Percentiles rank a stretch among this genome's conserved stretches.
These are phyloP conservation scores for Hemicentrotus pulcherrimus DNA, from an alignment of 35 echinoderm and acorn worm genomes.

Conservation along the genomic window DNA sequence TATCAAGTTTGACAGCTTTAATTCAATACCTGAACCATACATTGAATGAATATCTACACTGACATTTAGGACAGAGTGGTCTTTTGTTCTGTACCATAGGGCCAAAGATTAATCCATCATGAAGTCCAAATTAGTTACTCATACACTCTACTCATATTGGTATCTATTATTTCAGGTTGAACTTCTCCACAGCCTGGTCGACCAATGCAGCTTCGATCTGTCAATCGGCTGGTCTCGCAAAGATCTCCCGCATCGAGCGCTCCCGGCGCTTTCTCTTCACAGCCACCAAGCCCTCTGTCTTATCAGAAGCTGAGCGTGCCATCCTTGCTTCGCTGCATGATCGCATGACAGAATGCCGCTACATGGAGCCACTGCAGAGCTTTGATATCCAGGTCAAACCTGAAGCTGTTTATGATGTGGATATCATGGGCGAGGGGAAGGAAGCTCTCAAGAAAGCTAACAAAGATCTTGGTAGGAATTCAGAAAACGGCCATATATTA, in stretches of 20 bases:
- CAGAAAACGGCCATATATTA: too few species aligned
- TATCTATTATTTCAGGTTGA: conserved; percentile 57
- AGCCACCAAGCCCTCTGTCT: conserved; percentile 36
- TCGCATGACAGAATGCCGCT: conserved; percentile 96
- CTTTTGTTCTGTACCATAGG: too few species aligned
- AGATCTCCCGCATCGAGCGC: conserved; percentile 80
- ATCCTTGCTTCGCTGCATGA: conserved; percentile 78
- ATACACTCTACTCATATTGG: background rate
- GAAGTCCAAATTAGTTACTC: too few species aligned
- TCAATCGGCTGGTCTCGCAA: conserved; percentile 80
- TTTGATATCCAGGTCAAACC: conserved; percentile 84
- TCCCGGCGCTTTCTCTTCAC: conserved; percentile 76
- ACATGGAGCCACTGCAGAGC: conserved; percentile 76
- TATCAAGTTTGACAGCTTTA: too few species aligned
- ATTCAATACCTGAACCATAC: too few species aligned
- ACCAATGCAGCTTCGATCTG: conserved; percentile 99
- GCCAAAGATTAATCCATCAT: too few species aligned
- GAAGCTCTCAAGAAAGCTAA: conserved; percentile 91
- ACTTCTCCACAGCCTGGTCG: conserved; percentile 99
- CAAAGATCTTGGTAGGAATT: conserved; percentile 82
- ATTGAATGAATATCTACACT: too few species aligned
- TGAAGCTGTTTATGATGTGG: conserved; percentile 84
- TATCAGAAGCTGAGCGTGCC: conserved; percentile 42
- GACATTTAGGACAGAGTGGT: too few species aligned
- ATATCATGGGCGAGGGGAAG: conserved; percentile 80